phyloP scores from a whole-genome alignment of 2,113 vertebrate genomes.

The Leiothrix lutea region DNA sequence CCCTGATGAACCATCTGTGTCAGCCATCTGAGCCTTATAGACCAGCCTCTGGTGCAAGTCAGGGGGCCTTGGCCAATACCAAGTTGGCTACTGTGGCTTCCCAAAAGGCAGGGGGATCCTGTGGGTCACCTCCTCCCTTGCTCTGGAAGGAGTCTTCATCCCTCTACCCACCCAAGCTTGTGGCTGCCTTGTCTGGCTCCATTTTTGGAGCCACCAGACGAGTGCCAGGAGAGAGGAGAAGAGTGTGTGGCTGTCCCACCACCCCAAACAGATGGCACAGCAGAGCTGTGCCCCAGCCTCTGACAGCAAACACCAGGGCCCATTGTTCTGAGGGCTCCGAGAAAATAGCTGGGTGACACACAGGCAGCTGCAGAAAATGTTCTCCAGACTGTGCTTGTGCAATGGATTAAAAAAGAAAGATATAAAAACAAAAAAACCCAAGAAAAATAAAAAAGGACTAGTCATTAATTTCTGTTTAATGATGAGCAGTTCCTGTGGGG shows the following conservation, averaged over 20 bases:
- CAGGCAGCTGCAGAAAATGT: not conserved
- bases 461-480: not conserved
- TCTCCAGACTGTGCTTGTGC: not conserved
- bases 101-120: not conserved
- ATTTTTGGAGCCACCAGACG: rapidly evolving
- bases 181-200: not conserved
- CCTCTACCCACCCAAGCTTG: not conserved
- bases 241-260: rapidly evolving
- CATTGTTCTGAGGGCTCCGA: not conserved
- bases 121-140: not conserved
- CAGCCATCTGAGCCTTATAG: not conserved
- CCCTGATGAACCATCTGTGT: not conserved
- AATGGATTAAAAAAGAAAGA: not conserved
- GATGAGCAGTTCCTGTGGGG: not conserved
- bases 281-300: not conserved
- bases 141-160: not conserved
- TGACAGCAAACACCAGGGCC: not conserved
- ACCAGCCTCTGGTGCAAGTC: not conserved
- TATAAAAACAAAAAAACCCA: rapidly evolving
- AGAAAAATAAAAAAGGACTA: not conserved
- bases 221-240: not conserved
- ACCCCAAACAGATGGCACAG: not conserved
- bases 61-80: not conserved
- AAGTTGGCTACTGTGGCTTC: not conserved
- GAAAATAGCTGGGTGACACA: not conserved